Conservation (phyloP, 2,888 invertebrate genomes). For the Embidobia sp. region DNA sequence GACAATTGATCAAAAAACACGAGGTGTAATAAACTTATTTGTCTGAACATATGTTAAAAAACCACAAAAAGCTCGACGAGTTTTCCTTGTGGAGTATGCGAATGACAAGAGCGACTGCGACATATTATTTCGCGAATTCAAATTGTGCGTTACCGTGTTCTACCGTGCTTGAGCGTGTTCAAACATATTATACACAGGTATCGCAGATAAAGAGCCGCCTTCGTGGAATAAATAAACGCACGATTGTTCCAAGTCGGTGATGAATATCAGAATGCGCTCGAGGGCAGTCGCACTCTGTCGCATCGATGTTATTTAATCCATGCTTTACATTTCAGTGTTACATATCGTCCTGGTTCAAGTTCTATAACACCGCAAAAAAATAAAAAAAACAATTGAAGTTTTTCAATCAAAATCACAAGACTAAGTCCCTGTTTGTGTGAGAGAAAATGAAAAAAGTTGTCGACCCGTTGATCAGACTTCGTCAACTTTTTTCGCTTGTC, state of each 20-base stretch:
- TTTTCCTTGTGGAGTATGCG: neutral
- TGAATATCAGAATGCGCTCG: slow-evolving; percentile 25
- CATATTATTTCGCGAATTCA: slow-evolving; percentile 51
- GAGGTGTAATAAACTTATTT: too few species aligned
- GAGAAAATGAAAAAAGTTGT: too few species aligned
- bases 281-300: slow-evolving; percentile 26
- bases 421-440: too few species aligned
- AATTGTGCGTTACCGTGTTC: slow-evolving; percentile 16
- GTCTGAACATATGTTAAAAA: too few species aligned
- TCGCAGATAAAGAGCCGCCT: slow-evolving; percentile 17
- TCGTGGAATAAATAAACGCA: slow-evolving; percentile 20
- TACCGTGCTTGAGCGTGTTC: slow-evolving; percentile 38
- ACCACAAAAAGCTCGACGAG: too few species aligned
- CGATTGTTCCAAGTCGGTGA: slow-evolving; percentile 11
- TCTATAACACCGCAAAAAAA: too few species aligned
- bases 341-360: slow-evolving; percentile 32
- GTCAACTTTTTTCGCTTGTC: too few species aligned
- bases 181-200: slow-evolving; percentile 24
- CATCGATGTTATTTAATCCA: slow-evolving; percentile 49
- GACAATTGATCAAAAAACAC: too few species aligned
- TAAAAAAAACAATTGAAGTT: too few species aligned
- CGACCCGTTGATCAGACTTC: too few species aligned
- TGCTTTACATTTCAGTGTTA: slow-evolving; percentile 62
- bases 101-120: slow-evolving; percentile 52
- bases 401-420: too few species aligned